A percentile compares a stretch with the other conserved stretches of the same genome.
These are phyloP conservation scores for Scylla paramamosain DNA, from an alignment of 1,140 invertebrate genomes.

Conservation along the genomic window DNA sequence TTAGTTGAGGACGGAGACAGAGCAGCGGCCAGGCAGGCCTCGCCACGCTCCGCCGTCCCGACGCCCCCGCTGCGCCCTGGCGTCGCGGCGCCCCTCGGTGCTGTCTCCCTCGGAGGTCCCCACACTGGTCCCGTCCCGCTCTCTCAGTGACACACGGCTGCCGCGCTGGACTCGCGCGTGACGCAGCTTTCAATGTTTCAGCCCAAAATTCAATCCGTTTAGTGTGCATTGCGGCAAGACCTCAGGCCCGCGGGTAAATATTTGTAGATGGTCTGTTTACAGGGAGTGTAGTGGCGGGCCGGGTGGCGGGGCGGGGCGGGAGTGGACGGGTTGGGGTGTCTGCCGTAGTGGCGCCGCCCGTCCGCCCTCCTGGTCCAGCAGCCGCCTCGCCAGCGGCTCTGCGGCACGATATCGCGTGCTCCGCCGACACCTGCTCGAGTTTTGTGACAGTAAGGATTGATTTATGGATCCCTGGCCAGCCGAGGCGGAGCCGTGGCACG, in stretches of 20 bases:
- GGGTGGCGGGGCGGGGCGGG: not conserved
- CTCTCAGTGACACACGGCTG: not conserved
- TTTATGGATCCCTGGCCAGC: slow-evolving; percentile 46
- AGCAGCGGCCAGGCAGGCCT: not conserved
- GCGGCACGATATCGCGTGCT: slow-evolving; percentile 44
- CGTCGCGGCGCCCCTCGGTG: not conserved
- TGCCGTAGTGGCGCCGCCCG: not conserved
- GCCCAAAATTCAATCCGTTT: not conserved
- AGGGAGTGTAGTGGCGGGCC: not conserved
- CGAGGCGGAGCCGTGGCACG: slow-evolving; percentile 18
- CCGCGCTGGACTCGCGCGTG: not conserved
- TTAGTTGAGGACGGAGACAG: not conserved
- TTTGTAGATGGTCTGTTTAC: not conserved
- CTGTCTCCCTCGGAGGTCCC: not conserved
- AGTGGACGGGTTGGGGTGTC: too few species aligned
- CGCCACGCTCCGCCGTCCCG: not conserved
- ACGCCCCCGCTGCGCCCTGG: not conserved
- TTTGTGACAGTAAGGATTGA: slow-evolving; percentile 59
- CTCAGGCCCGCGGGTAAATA: not conserved
- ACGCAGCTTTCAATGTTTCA: not conserved
- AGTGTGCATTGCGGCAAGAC: slow-evolving; percentile 1
- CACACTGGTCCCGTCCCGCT: not conserved
- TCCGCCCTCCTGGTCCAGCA: not conserved
- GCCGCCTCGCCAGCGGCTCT: not conserved
- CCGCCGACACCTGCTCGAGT: slow-evolving; percentile 45